Conservation (phyloP, 1,140 invertebrate genomes). For the Meloidogyne exigua region DNA sequence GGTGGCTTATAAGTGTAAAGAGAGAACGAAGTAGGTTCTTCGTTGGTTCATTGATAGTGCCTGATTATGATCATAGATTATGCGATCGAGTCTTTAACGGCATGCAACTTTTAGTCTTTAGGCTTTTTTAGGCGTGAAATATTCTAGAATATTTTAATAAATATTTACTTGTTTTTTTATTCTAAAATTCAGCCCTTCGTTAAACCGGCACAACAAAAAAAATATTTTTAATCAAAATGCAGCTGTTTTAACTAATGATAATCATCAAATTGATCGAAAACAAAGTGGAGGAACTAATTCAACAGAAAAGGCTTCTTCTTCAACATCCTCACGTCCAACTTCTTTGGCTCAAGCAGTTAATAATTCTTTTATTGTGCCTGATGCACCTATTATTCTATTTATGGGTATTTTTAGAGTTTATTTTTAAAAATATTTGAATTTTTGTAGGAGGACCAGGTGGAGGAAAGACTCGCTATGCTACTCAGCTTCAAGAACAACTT, state of each 20-base stretch:
- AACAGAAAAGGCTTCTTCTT: slow-evolving; percentile 6
- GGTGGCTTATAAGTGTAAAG: too few relatives aligned
- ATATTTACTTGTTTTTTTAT: too few relatives aligned
- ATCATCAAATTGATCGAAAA: neutral
- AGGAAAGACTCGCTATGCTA: slow-evolving; percentile 59
- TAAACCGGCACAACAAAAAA: neutral
- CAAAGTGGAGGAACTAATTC: slow-evolving; percentile 9
- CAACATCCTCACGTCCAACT: slow-evolving; percentile 15
- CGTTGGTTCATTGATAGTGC: too few relatives aligned
- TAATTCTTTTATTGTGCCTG: slow-evolving; percentile 51
- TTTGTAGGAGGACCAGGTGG: slow-evolving; percentile 58
- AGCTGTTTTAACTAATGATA: neutral
- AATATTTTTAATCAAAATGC: slow-evolving; percentile 3
- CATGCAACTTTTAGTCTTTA: too few relatives aligned
- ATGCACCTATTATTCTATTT: slow-evolving; percentile 62
- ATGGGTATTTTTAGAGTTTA: slow-evolving; percentile 47
- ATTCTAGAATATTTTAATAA: too few relatives aligned
- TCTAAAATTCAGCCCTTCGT: neutral
- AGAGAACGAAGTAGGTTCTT: too few relatives aligned
- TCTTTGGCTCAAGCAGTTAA: slow-evolving; percentile 56
- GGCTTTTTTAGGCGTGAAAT: too few relatives aligned
- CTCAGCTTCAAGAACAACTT: slow-evolving; percentile 51
- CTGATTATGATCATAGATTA: too few relatives aligned
- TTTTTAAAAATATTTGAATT: too few relatives aligned
- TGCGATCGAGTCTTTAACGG: too few relatives aligned